A percentile compares a stretch with the other conserved stretches of the same genome.
Conservation (phyloP, 2,797 vertebrate species). For the Rousettus madagascariensis region DNA sequence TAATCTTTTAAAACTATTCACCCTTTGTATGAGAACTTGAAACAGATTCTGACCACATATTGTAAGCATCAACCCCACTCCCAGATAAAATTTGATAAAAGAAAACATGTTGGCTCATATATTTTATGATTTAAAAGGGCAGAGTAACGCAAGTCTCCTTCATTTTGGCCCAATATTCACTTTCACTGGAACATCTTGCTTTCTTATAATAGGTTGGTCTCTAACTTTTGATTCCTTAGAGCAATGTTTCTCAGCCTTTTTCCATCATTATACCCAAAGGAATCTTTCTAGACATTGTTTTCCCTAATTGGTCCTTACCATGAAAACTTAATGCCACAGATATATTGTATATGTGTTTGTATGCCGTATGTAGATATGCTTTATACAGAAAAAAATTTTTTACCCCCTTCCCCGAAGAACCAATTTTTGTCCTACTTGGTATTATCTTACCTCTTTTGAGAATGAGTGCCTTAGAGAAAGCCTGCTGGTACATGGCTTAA, state of each 20-base stretch:
- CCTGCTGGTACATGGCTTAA: background rate
- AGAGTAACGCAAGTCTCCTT: background rate
- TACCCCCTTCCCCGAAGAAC: background rate
- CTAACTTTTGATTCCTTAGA: background rate
- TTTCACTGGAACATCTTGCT: background rate
- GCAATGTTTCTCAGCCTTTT: background rate
- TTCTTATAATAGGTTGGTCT: background rate
- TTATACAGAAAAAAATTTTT: background rate
- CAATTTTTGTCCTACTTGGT: background rate
- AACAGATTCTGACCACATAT: background rate
- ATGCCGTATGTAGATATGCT: background rate
- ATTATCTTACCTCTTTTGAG: background rate
- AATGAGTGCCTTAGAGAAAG: background rate
- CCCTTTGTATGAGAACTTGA: slow-evolving; percentile 33
- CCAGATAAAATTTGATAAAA: background rate
- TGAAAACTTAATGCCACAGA: background rate
- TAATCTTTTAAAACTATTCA: slow-evolving; percentile 48
- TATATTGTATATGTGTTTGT: background rate
- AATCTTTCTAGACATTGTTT: background rate
- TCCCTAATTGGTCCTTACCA: background rate
- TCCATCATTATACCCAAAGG: background rate
- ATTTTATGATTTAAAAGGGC: background rate
- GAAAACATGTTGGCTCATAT: background rate
- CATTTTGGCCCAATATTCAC: background rate
- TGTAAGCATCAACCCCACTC: background rate